phyloP scores from a whole-genome alignment of 2,113 vertebrate species.

The Equus quagga region DNA sequence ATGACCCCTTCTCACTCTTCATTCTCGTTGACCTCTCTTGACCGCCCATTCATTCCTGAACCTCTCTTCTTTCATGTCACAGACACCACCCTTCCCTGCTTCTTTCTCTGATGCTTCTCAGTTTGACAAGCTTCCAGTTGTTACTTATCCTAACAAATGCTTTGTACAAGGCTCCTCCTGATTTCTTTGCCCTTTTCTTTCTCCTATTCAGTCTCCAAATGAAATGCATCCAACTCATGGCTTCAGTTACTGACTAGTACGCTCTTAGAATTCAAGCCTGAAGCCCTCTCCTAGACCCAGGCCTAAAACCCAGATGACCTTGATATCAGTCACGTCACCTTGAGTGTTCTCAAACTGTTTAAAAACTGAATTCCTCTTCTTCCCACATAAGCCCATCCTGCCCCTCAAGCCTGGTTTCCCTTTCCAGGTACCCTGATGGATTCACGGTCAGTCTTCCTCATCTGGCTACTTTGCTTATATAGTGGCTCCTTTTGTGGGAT shows the following conservation, averaged over 20 bases:
- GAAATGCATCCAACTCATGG: neutral
- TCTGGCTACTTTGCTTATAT: neutral
- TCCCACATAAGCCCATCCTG: neutral
- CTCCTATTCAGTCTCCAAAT: neutral
- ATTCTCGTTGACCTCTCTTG: constrained; percentile 37
- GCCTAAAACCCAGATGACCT: neutral
- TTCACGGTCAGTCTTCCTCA: neutral
- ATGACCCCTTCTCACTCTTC: neutral
- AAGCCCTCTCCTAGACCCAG: neutral
- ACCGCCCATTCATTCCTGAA: constrained; percentile 43
- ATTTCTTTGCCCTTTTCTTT: constrained; percentile 40
- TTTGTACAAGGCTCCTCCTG: neutral
- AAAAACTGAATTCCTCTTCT: neutral
- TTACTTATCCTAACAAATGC: neutral
- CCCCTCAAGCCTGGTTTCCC: neutral
- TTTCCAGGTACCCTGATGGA: neutral
- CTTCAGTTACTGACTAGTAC: neutral
- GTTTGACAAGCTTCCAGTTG: neutral
- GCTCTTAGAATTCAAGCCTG: neutral
- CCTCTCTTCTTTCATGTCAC: neutral
- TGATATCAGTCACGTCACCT: neutral
- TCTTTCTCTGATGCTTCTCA: neutral
- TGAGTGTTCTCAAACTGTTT: constrained; percentile 16
- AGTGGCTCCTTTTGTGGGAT: neutral
- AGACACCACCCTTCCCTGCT: neutral